Base-by-base conservation (phyloP, 2,888 invertebrate species). In the Pterostichus madidus region DNA sequence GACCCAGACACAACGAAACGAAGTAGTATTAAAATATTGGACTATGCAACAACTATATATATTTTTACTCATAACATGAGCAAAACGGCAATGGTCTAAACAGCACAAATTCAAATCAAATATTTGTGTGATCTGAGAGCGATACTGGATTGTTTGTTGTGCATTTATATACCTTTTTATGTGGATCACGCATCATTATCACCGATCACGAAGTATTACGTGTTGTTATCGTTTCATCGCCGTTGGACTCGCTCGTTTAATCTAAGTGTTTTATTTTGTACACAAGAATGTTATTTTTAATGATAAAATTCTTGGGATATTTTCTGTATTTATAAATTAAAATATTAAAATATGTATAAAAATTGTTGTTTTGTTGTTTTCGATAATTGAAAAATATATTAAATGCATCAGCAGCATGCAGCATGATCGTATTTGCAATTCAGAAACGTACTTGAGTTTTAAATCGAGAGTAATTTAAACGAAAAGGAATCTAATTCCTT, bases 191-290 rank as follows among this genome's bases (percentile, higher is more conserved):
- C 53, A 13, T 56, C 53, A 56, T 56, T 56, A 56, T 56, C 53
- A 56, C 53, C 53, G 53, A 56, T 56, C 53, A 56, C 53, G 53
- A 56, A 56, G 13, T 56, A 56, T 56, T 56, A 56, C 53, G 53
- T 56, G 53, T 56, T 56, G 15, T 56, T 56, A 56, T 56, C 15
- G 17, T 56, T 13, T 15, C 15, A 56, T 56, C 17, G 15, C 17
- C 13, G 15, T 56, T 56, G 53, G 24, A 56, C 53, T 13, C 13
- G 15, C 53, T 56, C 53, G 15, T 56, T 56, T 17, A n/a, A 56
- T 17, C 53, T 56, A 56, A 56, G 53, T 56, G 53, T 56, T 56
- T 56, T 56, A 56, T 56, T 56, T 56, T 56, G 8, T 13, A 56
- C 15, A n/a, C 5, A 56, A 56, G 53, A 56, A 56, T 56, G 53